Percentiles rank a stretch among this genome's conserved stretches.
Evolutionary conservation across 2,113 vertebrate species (phyloP).

Genomic region (Motacilla tschutschensis): DNA sequence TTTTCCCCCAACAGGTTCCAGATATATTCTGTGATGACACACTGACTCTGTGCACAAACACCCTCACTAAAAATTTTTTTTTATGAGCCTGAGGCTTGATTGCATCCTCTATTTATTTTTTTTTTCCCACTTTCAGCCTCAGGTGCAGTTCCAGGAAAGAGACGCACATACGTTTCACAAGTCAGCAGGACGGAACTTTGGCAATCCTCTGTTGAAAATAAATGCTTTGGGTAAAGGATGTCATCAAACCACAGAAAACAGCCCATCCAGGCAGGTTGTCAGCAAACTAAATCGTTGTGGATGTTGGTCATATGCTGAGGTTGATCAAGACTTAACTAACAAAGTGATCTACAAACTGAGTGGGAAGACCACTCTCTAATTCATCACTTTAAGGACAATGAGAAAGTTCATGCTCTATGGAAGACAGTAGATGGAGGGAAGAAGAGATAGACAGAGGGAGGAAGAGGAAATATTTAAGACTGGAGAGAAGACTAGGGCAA

Average conservation of each 20-base stretch:
- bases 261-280: background rate
- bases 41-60: background rate
- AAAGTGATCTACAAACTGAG: background rate
- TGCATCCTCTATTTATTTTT: background rate
- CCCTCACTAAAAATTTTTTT: background rate
- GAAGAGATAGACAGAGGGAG: background rate
- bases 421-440: background rate
- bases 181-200: background rate
- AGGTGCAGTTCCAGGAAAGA: background rate
- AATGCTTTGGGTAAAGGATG: background rate
- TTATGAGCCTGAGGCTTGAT: background rate
- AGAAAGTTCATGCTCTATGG: background rate
- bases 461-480: background rate
- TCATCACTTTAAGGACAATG: background rate
- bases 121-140: background rate
- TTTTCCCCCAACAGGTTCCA: background rate
- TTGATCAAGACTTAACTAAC: background rate
- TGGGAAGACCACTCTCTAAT: background rate
- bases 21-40: background rate
- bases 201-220: background rate
- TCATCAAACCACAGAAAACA: background rate
- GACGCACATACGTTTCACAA: background rate
- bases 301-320: background rate
- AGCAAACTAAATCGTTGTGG: background rate
- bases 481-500: background rate